A percentile compares a stretch with the other conserved stretches of the same genome.
These are phyloP conservation scores for Limnephilus rhombicus DNA, from an alignment of 2,888 invertebrate genomes.

Conservation along the genomic window DNA sequence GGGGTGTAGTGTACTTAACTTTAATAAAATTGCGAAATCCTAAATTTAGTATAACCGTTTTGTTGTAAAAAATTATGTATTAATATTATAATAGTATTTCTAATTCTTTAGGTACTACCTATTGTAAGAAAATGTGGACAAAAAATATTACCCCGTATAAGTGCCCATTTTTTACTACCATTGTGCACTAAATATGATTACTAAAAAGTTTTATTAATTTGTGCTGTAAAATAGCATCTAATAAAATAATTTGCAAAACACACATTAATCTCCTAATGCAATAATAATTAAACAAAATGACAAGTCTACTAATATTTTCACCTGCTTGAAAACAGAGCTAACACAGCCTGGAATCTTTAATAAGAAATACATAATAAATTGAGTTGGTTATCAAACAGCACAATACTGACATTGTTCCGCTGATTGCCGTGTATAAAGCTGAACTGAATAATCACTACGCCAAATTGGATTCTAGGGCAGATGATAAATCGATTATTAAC, in stretches of 20 bases:
- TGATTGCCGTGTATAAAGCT: neutral
- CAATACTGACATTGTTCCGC: constrained; percentile 20
- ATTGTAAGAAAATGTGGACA: neutral
- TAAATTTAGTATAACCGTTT: too few relatives aligned
- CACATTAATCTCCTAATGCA: neutral
- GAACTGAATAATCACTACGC: constrained; percentile 31
- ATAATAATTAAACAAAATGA: neutral
- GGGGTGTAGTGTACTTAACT: too few relatives aligned
- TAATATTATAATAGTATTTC: too few relatives aligned
- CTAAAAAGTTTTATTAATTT: neutral
- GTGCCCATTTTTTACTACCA: neutral
- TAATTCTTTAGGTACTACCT: neutral
- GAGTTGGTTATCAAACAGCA: neutral
- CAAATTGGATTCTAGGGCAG: constrained; percentile 36
- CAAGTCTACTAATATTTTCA: neutral
- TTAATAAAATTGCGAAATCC: too few relatives aligned
- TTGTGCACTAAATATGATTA: neutral
- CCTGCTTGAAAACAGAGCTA: neutral
- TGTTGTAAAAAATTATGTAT: too few relatives aligned
- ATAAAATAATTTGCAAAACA: neutral
- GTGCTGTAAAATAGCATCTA: neutral
- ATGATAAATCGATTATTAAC: constrained; percentile 33
- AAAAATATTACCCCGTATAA: neutral
- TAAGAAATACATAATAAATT: neutral
- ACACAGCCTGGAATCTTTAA: neutral